Percentiles rank a stretch among this genome's conserved stretches.
Conservation (phyloP, 92 coral and sea anemone genomes). For the Porites rus region DNA sequence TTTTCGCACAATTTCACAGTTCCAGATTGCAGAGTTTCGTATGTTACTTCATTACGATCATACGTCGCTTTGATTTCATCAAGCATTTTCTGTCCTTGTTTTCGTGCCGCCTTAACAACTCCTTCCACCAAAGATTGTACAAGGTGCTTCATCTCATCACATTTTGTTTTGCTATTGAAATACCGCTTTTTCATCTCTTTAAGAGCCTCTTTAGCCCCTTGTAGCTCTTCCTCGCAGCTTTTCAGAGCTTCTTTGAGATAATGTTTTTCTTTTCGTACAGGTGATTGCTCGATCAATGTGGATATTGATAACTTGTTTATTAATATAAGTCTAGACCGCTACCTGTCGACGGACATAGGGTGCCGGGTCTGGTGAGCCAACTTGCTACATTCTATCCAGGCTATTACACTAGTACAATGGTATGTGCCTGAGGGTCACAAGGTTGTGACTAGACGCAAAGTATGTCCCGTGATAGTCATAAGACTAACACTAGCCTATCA, state of each 20-base stretch:
- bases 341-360: too few relatives aligned
- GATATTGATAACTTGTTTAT: too few relatives aligned
- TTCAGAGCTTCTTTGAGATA: constrained; percentile 40
- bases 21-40: constrained; percentile 18
- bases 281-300: constrained; percentile 54
- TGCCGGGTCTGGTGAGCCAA: too few relatives aligned
- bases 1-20: constrained; percentile 29
- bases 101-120: constrained; percentile 22
- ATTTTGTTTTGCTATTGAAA: constrained; percentile 5
- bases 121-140: constrained; percentile 22
- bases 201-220: constrained; percentile 21
- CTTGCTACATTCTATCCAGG: too few relatives aligned
- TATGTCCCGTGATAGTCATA: too few relatives aligned
- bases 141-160: constrained; percentile 17
- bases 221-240: constrained; percentile 34
- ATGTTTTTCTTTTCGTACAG: constrained; percentile 61
- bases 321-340: too few relatives aligned
- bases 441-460: too few relatives aligned
- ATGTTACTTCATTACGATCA: constrained; percentile 27
- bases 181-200: constrained; percentile 40
- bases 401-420: too few relatives aligned
- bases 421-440: too few relatives aligned
- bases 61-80: constrained; percentile 23
- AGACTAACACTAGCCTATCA: too few relatives aligned
- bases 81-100: constrained; percentile 36